A percentile compares a stretch with the other conserved stretches of the same genome.
Conservation (phyloP, 2,888 invertebrate species). For the Drosophila anomelani region DNA sequence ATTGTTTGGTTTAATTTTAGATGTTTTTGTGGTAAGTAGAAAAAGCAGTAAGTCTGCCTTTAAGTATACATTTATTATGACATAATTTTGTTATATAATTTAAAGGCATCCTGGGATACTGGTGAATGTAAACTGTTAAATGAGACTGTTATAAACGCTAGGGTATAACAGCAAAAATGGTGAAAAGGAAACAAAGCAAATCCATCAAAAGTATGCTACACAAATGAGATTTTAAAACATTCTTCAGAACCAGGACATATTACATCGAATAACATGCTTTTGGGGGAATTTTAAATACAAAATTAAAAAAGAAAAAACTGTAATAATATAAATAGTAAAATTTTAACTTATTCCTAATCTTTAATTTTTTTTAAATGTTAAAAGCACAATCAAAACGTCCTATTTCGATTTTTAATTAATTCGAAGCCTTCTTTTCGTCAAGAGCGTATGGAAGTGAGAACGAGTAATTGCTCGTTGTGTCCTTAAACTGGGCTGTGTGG, state of each 20-base stretch:
- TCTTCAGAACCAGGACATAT: background rate
- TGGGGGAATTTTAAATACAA: background rate
- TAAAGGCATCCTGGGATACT: background rate
- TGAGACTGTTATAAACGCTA: background rate
- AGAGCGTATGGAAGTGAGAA: conserved; percentile 1
- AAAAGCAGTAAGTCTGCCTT: background rate
- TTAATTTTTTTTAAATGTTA: background rate
- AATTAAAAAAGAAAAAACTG: background rate
- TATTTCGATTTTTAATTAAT: conserved; percentile 55
- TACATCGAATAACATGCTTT: background rate
- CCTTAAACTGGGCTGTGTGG: conserved; percentile 7
- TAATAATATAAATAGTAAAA: too few relatives aligned
- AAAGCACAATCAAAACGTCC: conserved; percentile 2
- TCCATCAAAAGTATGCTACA: background rate
- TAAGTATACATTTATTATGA: background rate
- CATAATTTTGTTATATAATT: background rate
- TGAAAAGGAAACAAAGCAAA: background rate
- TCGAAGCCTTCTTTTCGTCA: background rate
- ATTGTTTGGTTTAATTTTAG: conserved; percentile 1
- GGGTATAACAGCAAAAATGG: background rate
- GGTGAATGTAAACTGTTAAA: background rate
- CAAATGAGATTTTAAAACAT: background rate
- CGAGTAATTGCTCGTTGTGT: conserved; percentile 27
- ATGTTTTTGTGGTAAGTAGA: background rate
- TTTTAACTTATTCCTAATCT: background rate